These are phyloP conservation scores for Beris morrisii DNA, from an alignment of 2,888 invertebrate species.

Conservation along the genomic window DNA sequence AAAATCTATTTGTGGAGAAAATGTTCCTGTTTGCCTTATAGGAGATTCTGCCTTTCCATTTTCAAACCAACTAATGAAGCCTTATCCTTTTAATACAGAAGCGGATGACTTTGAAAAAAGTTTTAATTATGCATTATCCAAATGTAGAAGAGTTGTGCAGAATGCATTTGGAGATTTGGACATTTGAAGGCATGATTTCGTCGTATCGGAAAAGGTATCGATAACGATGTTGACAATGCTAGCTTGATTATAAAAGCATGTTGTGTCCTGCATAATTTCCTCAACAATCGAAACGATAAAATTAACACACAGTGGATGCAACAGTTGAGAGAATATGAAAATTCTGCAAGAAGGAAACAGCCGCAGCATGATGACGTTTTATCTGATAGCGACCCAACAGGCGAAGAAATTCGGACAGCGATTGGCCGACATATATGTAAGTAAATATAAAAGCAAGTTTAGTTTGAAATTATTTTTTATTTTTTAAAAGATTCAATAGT, in stretches of 20 bases:
- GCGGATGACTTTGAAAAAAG: background rate
- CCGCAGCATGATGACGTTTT: conserved; percentile 4
- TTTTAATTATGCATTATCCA: conserved; percentile 17
- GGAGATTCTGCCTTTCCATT: too few relatives aligned
- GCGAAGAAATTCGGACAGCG: conserved; percentile 1
- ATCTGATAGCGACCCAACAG: conserved; percentile 5
- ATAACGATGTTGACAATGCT: too few relatives aligned
- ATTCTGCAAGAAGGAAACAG: conserved; percentile 1
- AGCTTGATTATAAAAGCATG: too few relatives aligned
- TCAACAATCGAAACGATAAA: too few relatives aligned
- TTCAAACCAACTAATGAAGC: too few relatives aligned
- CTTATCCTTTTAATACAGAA: too few relatives aligned
- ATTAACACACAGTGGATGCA: too few relatives aligned
- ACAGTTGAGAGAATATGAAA: conserved; percentile 13
- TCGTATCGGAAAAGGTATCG: too few relatives aligned
- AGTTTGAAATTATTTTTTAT: background rate
- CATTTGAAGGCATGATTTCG: background rate
- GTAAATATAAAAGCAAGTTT: background rate
- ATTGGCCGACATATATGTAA: background rate
- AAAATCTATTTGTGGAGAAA: too few relatives aligned
- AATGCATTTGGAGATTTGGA: conserved; percentile 12
- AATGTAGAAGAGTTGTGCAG: conserved; percentile 13
- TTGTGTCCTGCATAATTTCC: too few relatives aligned
- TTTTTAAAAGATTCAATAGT: background rate
- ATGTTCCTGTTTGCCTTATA: too few relatives aligned